Base-by-base conservation (phyloP, 2,888 invertebrate genomes). In the Ormyrus labotus region DNA sequence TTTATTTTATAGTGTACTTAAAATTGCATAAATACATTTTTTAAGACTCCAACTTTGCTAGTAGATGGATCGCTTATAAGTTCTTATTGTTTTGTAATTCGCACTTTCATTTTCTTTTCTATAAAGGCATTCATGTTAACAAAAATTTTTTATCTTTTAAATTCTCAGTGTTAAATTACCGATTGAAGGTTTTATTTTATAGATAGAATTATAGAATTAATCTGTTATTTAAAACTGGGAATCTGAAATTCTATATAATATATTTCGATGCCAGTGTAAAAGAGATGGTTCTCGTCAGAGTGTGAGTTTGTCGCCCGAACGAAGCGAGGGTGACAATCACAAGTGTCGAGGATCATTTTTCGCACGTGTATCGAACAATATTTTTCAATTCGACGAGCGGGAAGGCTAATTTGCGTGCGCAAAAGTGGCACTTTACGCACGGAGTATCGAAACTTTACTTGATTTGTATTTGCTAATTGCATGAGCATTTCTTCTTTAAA, bases 21-120 rank as follows among this genome's bases (percentile, higher is more conserved):
- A 53, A 69, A 10, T 2, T 48, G 34, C 10, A 60, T 50, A 67
- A 10, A 74, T 65, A 5, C 60, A 60, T 7, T 55, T 67, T 74
- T 73, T 61, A 78, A 82, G 73, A 67, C 67, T 80, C 73, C 65
- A 80, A 78, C 78, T 13, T 77, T 13, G 48, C 57, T 67, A 69
- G 68, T 79, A 71, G 69, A 82, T 79, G 68, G 69, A 82, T 70
- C 72, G 4, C 48, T 64, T 78, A 78, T 68, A 81, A 78, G 75
- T 81, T 82, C 76, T 82, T 82, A 69, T 60, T 75, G 63, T 77
- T 64, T 73, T 19, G 82, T 82, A 79, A 79, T 79, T 82, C 79
- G 76, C 82, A 82, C 76, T 69, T 79, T 79, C 60, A 72, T 78
- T 51, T 70, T 64, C 13, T 64, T 61, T 55, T 63, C 34, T 68